Conservation (phyloP, 2,888 invertebrate genomes). For the Tethea ocularis region DNA sequence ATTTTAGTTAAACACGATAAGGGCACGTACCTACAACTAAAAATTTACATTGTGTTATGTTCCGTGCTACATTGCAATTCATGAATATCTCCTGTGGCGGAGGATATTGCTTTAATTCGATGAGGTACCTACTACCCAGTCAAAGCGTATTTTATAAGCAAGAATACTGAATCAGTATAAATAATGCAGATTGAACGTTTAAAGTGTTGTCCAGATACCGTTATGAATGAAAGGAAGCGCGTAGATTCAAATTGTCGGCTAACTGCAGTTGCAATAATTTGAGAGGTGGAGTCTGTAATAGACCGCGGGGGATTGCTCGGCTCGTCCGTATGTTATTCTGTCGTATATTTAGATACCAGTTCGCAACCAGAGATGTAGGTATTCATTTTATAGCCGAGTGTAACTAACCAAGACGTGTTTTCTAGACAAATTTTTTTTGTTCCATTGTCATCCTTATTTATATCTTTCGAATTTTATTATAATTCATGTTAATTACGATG, state of each 20-base stretch:
- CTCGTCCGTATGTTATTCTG: conserved; percentile 43
- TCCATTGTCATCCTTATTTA: neutral
- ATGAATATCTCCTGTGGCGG: neutral
- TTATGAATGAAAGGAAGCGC: conserved; percentile 60
- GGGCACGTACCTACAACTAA: no score
- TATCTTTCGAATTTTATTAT: conserved; percentile 11
- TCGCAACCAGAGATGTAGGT: conserved; percentile 51
- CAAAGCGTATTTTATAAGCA: neutral
- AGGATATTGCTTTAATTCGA: neutral
- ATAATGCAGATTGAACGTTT: conserved; percentile 16
- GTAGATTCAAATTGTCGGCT: conserved; percentile 62
- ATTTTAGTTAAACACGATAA: no score
- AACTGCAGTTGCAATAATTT: conserved; percentile 69
- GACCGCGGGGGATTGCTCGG: conserved; percentile 54
- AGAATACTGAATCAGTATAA: conserved; percentile 11
- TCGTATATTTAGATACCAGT: conserved; percentile 62
- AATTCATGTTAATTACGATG: conserved; percentile 29
- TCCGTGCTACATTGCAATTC: no score
- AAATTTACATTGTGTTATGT: no score
- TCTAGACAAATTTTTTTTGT: no score
- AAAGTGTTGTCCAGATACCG: conserved; percentile 35
- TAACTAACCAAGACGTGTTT: neutral
- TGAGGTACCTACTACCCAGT: neutral
- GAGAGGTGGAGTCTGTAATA: conserved; percentile 57
- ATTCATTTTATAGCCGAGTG: conserved; percentile 50